Conservation (phyloP, 2,113 vertebrate genomes). For the Dasypus novemcinctus region DNA sequence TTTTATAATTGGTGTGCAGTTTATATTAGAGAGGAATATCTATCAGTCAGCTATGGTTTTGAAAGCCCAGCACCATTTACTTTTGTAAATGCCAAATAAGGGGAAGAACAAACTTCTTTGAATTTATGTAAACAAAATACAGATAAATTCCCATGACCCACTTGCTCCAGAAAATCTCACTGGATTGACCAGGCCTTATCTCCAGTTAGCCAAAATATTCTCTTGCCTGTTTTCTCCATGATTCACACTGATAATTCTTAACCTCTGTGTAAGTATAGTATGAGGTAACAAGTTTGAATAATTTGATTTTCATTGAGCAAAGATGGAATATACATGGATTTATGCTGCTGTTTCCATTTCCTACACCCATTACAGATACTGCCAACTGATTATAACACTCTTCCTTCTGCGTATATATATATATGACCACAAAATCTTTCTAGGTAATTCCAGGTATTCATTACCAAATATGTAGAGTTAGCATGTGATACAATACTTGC, state of each 20-base stretch:
- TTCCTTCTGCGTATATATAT: background rate
- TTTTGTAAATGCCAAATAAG: constrained; percentile 18
- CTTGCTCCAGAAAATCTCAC: constrained; percentile 20
- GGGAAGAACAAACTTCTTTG: background rate
- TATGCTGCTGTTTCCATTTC: background rate
- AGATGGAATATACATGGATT: background rate
- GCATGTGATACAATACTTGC: background rate
- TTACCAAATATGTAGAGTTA: background rate
- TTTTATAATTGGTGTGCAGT: background rate
- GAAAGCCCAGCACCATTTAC: background rate
- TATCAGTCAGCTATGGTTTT: background rate
- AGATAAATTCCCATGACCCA: background rate
- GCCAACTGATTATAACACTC: background rate
- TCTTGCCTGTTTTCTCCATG: background rate
- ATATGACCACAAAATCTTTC: background rate
- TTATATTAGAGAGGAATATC: background rate
- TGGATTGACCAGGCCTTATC: background rate
- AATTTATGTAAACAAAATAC: background rate
- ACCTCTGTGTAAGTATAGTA: background rate
- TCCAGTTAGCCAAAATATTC: background rate
- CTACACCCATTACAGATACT: background rate
- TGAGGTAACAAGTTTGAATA: background rate
- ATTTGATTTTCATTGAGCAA: background rate
- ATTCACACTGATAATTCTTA: background rate
- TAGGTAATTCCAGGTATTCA: background rate